Conservation (phyloP, 2,888 invertebrate species). For the Oscheius sp. region DNA sequence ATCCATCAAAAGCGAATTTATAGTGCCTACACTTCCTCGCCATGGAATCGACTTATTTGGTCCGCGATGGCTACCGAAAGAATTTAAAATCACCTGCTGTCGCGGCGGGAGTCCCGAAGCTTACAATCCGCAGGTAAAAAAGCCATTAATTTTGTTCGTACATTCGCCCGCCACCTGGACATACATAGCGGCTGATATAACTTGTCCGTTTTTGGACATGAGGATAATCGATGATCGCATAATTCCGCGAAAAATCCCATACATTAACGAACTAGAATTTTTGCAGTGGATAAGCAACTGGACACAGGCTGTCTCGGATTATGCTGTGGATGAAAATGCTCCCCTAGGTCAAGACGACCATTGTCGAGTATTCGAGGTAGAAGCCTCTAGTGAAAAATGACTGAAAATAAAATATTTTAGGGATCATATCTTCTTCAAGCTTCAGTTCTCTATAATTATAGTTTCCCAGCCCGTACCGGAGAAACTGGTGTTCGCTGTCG, state of each 20-base stretch:
- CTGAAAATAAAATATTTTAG: slow-evolving; percentile 29
- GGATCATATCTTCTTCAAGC: slow-evolving; percentile 58
- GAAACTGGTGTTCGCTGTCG: slow-evolving; percentile 59
- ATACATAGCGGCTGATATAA: background rate
- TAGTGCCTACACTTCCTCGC: slow-evolving; percentile 32
- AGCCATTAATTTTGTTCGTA: background rate
- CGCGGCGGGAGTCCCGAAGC: slow-evolving; percentile 53
- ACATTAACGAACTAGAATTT: no score
- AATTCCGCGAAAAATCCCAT: background rate
- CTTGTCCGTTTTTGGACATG: no score
- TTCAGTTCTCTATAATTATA: slow-evolving; percentile 53
- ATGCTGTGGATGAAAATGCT: slow-evolving; percentile 56
- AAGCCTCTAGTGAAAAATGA: background rate
- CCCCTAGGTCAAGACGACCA: slow-evolving; percentile 48
- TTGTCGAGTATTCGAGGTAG: slow-evolving; percentile 52
- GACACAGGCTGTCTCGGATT: slow-evolving; percentile 58
- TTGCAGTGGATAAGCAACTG: slow-evolving; percentile 60
- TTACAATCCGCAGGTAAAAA: slow-evolving; percentile 44
- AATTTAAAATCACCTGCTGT: slow-evolving; percentile 59
- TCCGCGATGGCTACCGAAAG: slow-evolving; percentile 54
- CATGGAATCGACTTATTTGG: slow-evolving; percentile 57
- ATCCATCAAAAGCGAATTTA: background rate
- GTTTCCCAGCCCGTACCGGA: slow-evolving; percentile 50
- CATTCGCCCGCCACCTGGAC: background rate
- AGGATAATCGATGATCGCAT: background rate